Conservation (phyloP, 2,888 invertebrate genomes). For the Gryllus longicercus region DNA sequence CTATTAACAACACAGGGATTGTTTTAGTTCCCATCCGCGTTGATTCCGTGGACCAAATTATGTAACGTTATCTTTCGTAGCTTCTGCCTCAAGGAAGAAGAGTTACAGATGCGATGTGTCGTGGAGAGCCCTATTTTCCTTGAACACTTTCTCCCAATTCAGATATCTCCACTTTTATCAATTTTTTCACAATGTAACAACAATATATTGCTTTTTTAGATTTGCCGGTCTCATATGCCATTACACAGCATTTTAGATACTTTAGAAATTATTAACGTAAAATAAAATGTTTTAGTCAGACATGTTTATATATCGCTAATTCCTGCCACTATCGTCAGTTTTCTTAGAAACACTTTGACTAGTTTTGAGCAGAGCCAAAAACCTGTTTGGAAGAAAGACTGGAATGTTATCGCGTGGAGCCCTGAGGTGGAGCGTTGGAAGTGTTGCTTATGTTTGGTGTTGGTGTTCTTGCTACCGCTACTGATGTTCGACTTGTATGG, state of each 20-base stretch:
- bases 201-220: too few species aligned
- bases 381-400: not conserved
- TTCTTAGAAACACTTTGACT: not conserved
- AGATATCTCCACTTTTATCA: not conserved
- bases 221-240: too few species aligned
- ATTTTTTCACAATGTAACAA: too few species aligned
- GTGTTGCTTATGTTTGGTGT: not conserved
- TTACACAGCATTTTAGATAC: too few species aligned
- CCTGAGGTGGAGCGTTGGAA: not conserved
- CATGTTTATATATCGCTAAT: not conserved
- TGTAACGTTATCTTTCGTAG: too few species aligned
- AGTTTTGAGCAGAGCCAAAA: not conserved
- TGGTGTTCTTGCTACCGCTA: not conserved
- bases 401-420: constrained; percentile 9
- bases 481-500: not conserved
- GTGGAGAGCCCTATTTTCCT: too few species aligned
- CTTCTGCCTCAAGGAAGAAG: too few species aligned
- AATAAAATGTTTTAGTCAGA: not conserved
- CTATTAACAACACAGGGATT: too few species aligned
- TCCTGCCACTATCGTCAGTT: not conserved
- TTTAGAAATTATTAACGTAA: not conserved
- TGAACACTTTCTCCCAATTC: not conserved
- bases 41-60: too few species aligned
- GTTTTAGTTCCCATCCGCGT: too few species aligned
- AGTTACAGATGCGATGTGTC: too few species aligned